These are phyloP conservation scores for Leptobrachium leishanense DNA, from an alignment of 2,113 vertebrate genomes.

Conservation along the genomic window DNA sequence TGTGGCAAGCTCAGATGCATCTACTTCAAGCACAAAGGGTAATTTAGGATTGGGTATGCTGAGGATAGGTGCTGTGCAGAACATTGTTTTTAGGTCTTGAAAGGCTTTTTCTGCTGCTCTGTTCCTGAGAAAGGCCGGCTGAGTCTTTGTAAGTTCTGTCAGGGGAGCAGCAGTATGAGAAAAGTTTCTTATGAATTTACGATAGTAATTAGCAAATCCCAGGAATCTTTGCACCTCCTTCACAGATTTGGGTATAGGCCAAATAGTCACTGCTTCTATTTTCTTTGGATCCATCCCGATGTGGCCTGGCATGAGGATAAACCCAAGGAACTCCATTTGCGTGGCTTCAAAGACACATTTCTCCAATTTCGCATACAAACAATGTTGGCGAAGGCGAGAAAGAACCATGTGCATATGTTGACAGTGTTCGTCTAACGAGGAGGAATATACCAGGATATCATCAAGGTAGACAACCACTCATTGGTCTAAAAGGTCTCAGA, in stretches of 20 bases:
- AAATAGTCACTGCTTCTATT: too few relatives aligned
- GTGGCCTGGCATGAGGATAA: background rate
- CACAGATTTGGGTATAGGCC: too few relatives aligned
- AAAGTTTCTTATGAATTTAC: too few relatives aligned
- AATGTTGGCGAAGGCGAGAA: background rate
- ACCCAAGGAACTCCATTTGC: background rate
- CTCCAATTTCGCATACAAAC: background rate
- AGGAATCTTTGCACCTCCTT: background rate
- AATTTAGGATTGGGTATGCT: too few relatives aligned
- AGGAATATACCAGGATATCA: background rate
- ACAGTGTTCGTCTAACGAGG: background rate
- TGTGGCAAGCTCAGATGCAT: too few relatives aligned
- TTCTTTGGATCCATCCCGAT: background rate
- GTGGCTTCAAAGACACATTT: background rate
- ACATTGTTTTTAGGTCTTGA: too few relatives aligned
- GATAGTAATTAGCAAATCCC: too few relatives aligned
- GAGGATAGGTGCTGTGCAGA: too few relatives aligned
- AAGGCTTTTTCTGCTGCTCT: too few relatives aligned
- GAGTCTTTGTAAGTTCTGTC: background rate
- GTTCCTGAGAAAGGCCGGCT: background rate
- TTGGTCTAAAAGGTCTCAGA: too few relatives aligned
- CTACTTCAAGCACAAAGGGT: too few relatives aligned
- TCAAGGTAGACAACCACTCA: background rate
- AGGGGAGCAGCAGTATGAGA: too few relatives aligned
- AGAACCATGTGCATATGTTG: background rate